A percentile compares a stretch with the other conserved stretches of the same genome.
Conservation (phyloP, 2,888 invertebrate genomes). For the Tanytarsus gracilentus region DNA sequence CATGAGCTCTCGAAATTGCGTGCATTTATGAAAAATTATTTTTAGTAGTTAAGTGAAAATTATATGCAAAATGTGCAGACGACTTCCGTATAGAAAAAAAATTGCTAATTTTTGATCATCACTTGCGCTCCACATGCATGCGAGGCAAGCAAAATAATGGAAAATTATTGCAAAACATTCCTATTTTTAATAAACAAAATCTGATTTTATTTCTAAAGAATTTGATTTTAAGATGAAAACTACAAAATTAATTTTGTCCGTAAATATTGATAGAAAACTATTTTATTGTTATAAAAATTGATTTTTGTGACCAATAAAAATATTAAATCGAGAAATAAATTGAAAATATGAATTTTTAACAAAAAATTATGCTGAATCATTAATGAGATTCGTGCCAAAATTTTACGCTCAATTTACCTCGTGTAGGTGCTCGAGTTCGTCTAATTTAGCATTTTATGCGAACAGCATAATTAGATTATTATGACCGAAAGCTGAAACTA, state of each 20-base stretch:
- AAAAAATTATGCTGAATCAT: not conserved
- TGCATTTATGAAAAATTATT: not conserved
- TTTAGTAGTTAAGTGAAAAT: conserved; percentile 2
- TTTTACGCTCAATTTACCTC: too few relatives aligned
- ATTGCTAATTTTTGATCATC: not conserved
- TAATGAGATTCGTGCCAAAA: too few relatives aligned
- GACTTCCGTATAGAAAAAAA: not conserved
- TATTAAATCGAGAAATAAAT: not conserved
- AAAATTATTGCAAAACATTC: too few relatives aligned
- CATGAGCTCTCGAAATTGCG: not conserved
- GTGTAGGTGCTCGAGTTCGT: too few relatives aligned
- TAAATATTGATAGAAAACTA: too few relatives aligned
- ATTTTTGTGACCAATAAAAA: not conserved
- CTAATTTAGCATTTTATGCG: not conserved
- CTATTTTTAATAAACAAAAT: too few relatives aligned
- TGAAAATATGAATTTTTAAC: not conserved
- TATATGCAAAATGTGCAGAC: not conserved
- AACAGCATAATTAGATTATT: not conserved
- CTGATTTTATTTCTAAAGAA: too few relatives aligned
- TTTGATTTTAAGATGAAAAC: too few relatives aligned
- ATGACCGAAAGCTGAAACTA: not conserved
- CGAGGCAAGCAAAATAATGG: too few relatives aligned
- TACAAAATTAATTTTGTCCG: too few relatives aligned
- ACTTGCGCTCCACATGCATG: not conserved
- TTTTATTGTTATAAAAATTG: not conserved